Conservation (phyloP, 1,140 invertebrate species). For the Papilio aristodemus region DNA sequence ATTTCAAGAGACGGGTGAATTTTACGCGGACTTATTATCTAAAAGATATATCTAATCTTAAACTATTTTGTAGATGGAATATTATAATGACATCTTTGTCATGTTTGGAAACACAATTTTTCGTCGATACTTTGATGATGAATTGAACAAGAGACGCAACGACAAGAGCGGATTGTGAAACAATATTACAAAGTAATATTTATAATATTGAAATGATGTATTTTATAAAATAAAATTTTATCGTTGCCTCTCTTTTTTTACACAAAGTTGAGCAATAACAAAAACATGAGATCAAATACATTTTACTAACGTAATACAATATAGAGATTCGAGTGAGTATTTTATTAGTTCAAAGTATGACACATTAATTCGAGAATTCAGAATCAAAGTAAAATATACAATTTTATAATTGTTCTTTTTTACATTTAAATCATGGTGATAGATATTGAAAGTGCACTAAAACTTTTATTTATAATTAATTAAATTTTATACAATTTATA, state of each 20-base stretch:
- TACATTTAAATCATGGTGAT: slow-evolving; percentile 25
- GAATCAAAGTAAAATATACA: background rate
- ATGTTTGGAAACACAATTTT: slow-evolving; percentile 37
- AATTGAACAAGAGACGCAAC: slow-evolving; percentile 44
- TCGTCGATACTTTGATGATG: slow-evolving; percentile 34
- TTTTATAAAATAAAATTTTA: too few species aligned
- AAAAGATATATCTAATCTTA: slow-evolving; percentile 71
- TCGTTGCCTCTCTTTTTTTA: slow-evolving; percentile 29
- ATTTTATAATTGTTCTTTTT: background rate
- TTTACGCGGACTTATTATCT: slow-evolving; percentile 73
- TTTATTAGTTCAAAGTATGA: background rate
- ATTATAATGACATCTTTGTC: slow-evolving; percentile 57
- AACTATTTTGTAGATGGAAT: slow-evolving; percentile 78
- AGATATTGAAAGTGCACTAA: slow-evolving; percentile 16
- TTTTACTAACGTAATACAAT: slow-evolving; percentile 23
- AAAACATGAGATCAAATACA: slow-evolving; percentile 31
- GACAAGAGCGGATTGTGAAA: slow-evolving; percentile 17
- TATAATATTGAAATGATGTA: background rate
- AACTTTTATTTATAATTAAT: slow-evolving; percentile 12
- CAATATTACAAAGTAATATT: background rate
- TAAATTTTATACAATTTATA: slow-evolving; percentile 33
- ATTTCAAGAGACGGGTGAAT: slow-evolving; percentile 80
- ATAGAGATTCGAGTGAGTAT: slow-evolving; percentile 27
- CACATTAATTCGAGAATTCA: slow-evolving; percentile 10
- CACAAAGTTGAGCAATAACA: slow-evolving; percentile 29